Conservation (phyloP, 2,113 vertebrate genomes). For the Brachyhypopomus occidentalis region DNA sequence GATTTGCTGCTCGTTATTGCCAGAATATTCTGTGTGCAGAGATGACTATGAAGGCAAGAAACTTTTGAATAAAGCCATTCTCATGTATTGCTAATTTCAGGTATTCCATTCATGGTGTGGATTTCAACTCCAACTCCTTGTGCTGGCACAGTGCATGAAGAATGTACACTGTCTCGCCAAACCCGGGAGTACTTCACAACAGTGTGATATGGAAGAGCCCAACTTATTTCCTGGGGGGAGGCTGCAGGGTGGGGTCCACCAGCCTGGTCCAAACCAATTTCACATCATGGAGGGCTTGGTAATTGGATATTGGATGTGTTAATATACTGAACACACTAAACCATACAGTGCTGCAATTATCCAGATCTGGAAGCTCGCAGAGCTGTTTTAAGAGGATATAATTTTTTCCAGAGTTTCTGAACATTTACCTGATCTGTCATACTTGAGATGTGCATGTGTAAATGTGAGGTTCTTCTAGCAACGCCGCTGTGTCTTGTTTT, state of each 20-base stretch:
- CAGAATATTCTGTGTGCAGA: no score
- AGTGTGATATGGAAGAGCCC: neutral
- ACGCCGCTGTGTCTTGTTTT: neutral
- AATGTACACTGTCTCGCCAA: neutral
- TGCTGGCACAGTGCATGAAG: constrained; percentile 30
- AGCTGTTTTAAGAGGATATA: neutral
- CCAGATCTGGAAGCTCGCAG: neutral
- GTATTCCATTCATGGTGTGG: constrained; percentile 24
- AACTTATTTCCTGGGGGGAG: neutral
- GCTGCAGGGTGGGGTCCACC: no score
- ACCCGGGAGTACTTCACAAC: no score
- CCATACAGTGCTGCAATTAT: neutral
- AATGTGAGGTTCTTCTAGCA: neutral
- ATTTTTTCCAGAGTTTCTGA: neutral
- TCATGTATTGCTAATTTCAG: constrained; percentile 36
- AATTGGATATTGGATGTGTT: neutral
- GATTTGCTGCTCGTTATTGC: no score
- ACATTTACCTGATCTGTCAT: neutral
- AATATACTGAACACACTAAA: neutral
- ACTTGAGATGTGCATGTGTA: constrained; percentile 17
- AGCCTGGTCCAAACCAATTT: no score
- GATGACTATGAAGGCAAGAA: no score
- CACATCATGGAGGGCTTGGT: no score
- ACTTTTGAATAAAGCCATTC: neutral
- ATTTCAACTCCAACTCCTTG: neutral